Evolutionary conservation across 2,888 invertebrate genomes (phyloP).

Genomic region (Lasiommata megera): DNA sequence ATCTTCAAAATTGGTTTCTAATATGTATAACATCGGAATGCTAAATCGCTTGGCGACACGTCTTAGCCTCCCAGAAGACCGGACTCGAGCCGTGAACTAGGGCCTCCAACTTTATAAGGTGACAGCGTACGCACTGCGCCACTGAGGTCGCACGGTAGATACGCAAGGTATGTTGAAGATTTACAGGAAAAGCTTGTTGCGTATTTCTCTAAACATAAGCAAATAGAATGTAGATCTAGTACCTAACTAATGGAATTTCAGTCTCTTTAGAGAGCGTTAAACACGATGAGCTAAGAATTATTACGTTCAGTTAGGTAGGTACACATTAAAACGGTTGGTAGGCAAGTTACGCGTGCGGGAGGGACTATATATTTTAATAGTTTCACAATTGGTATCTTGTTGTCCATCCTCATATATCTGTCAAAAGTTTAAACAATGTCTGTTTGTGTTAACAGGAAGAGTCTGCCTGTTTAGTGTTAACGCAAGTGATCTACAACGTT

Average conservation of each 20-base stretch:
- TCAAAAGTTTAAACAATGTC: slow-evolving; percentile 14
- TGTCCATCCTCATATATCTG: slow-evolving; percentile 17
- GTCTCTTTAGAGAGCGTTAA: background rate
- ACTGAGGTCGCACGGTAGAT: no score
- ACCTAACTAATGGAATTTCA: background rate
- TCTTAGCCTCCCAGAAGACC: no score
- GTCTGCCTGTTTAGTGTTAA: background rate
- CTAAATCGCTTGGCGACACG: no score
- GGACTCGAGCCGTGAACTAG: no score
- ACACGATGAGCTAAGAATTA: background rate
- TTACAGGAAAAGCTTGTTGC: no score
- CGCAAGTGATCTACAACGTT: slow-evolving; percentile 4
- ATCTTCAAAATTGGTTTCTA: no score
- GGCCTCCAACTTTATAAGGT: no score
- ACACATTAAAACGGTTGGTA: slow-evolving; percentile 8
- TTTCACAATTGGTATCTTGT: slow-evolving; percentile 18
- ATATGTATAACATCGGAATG: no score
- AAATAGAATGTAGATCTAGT: no score
- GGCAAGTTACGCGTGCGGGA: slow-evolving; percentile 1
- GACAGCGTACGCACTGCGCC: no score
- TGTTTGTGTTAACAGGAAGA: slow-evolving; percentile 6
- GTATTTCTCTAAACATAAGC: no score
- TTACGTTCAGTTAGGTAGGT: background rate
- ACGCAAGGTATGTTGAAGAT: no score
- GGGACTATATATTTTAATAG: slow-evolving; percentile 19